Percentiles rank a stretch among this genome's conserved stretches.
These are phyloP conservation scores for Acrobasis repandana DNA, from an alignment of 2,888 invertebrate genomes.

Conservation along the genomic window DNA sequence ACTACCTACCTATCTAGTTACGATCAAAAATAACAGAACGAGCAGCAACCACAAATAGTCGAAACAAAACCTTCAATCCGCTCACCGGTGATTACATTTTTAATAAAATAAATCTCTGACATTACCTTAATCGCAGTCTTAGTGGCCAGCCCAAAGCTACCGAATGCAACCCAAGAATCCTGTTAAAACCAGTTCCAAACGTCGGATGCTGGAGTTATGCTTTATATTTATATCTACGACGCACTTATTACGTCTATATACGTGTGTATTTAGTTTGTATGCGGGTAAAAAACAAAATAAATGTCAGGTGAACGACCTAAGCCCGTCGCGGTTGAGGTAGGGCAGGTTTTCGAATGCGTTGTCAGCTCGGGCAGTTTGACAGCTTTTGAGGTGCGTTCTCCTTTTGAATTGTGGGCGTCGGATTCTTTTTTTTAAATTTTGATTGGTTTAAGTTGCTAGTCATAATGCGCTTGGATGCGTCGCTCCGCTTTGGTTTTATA, in stretches of 20 bases:
- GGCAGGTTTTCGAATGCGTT: constrained; percentile 55
- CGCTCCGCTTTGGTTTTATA: constrained; percentile 14
- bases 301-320: constrained; percentile 71
- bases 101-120: constrained; percentile 44
- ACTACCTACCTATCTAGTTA: not conserved
- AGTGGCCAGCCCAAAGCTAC: constrained; percentile 51
- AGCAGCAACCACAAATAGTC: constrained; percentile 1
- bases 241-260: constrained; percentile 59
- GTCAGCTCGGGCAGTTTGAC: constrained; percentile 71
- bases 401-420: constrained; percentile 74
- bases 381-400: constrained; percentile 78
- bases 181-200: constrained; percentile 65
- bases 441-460: constrained; percentile 60
- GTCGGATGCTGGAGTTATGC: constrained; percentile 66
- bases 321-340: constrained; percentile 66
- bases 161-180: constrained; percentile 54
- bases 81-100: constrained; percentile 35
- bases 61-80: constrained; percentile 5
- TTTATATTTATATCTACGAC: constrained; percentile 58
- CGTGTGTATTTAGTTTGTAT: constrained; percentile 70
- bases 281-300: constrained; percentile 79
- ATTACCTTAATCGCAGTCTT: constrained; percentile 39
- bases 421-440: constrained; percentile 57
- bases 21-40: not conserved
- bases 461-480: constrained; percentile 35